Evolutionary conservation across 2,797 vertebrate species (phyloP).

Genomic region (Eulemur mongoz): DNA sequence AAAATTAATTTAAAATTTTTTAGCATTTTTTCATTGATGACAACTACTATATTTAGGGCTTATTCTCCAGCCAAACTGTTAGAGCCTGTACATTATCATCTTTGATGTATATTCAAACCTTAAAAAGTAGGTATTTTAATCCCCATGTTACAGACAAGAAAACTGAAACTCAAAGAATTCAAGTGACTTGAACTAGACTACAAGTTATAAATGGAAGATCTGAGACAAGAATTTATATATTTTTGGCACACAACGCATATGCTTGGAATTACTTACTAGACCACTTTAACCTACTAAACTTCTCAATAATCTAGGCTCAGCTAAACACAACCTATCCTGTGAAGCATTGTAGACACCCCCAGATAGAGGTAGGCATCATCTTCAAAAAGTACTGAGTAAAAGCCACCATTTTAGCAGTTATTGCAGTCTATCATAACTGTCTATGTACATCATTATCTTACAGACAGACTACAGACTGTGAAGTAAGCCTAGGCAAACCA

Average conservation of each 20-base stretch:
- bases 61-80: background rate
- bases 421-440: background rate
- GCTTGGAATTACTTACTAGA: background rate
- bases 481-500: background rate
- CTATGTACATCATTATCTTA: background rate
- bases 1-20: background rate
- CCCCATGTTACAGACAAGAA: background rate
- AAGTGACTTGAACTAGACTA: background rate
- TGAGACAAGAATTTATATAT: background rate
- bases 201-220: background rate
- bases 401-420: background rate
- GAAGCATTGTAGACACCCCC: background rate
- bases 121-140: background rate
- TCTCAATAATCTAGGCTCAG: background rate
- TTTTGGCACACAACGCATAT: background rate
- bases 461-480: background rate
- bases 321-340: background rate
- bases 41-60: background rate
- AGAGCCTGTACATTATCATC: background rate
- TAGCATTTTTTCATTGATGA: background rate
- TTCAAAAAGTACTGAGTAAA: background rate
- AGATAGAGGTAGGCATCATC: background rate
- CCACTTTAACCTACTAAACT: background rate
- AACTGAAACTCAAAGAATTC: background rate
- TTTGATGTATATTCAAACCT: background rate